Percentiles rank a stretch among this genome's conserved stretches.
These are phyloP conservation scores for Hippolais icterina DNA, from an alignment of 2,113 vertebrate genomes.

Conservation along the genomic window DNA sequence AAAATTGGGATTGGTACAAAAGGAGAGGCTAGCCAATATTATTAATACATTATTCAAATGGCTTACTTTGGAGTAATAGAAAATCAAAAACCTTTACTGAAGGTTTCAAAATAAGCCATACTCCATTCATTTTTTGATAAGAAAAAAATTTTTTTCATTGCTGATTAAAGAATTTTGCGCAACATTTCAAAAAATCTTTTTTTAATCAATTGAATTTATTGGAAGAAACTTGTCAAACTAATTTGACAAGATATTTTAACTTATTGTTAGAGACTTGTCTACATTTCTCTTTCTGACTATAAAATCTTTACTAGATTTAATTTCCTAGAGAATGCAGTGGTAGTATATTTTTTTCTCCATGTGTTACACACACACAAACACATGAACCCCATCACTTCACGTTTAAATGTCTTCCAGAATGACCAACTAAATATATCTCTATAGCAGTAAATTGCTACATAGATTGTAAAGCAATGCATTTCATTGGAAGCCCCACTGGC, in stretches of 20 bases:
- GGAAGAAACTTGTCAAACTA: not conserved
- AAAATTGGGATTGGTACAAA: not conserved
- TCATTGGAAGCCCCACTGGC: not conserved
- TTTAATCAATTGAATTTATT: not conserved
- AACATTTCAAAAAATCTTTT: not conserved
- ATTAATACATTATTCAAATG: not conserved
- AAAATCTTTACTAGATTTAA: not conserved
- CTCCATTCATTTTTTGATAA: not conserved
- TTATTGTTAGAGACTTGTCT: not conserved
- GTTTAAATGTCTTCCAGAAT: not conserved
- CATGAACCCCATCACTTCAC: fast-evolving
- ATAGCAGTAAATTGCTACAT: not conserved
- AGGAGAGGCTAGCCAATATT: not conserved
- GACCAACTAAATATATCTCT: not conserved
- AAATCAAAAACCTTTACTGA: not conserved
- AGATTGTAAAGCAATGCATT: not conserved
- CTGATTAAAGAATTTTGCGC: not conserved
- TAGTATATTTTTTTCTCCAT: not conserved
- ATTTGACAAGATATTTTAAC: not conserved
- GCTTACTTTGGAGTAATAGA: not conserved
- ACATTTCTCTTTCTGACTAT: not conserved
- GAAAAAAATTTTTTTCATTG: not conserved
- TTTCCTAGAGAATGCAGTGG: not conserved
- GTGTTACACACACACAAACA: not conserved
- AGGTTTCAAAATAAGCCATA: not conserved